These are phyloP conservation scores for Malthinus flaveolus DNA, from an alignment of 2,888 invertebrate species.

Conservation along the genomic window DNA sequence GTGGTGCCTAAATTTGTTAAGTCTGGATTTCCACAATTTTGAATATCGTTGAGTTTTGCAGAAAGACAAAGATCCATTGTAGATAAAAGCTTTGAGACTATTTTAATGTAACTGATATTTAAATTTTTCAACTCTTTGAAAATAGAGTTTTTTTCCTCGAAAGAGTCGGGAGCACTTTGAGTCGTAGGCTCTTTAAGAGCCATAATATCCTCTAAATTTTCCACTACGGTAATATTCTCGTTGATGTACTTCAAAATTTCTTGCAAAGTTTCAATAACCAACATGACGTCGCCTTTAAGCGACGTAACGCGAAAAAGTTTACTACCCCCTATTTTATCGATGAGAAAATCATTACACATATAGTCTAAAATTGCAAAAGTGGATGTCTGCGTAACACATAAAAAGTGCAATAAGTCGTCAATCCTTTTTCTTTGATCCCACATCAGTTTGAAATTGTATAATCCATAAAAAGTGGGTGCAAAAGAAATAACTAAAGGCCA, in stretches of 20 bases:
- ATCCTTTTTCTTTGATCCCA: not conserved
- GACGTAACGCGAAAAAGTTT: not conserved
- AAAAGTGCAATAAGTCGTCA: not conserved
- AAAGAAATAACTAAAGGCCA: not conserved
- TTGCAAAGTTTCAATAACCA: not conserved
- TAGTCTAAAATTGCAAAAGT: conserved; percentile 1
- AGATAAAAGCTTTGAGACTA: not conserved
- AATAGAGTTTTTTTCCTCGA: not conserved
- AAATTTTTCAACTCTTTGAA: not conserved
- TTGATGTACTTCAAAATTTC: conserved; percentile 1
- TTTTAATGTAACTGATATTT: not conserved
- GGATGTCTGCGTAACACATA: not conserved
- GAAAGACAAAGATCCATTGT: conserved; percentile 3
- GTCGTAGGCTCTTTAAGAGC: not conserved
- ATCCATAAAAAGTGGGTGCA: not conserved
- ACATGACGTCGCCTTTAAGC: not conserved
- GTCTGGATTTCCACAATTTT: not conserved
- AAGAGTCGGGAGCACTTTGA: not conserved
- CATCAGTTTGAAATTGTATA: not conserved
- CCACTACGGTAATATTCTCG: not conserved
- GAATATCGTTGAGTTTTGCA: not conserved
- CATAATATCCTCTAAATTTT: not conserved
- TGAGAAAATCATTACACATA: not conserved
- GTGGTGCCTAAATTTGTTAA: not conserved
- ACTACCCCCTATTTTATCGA: not conserved